phyloP scores from a whole-genome alignment of 2,113 vertebrate genomes.

The Marcusenius ussheri region DNA sequence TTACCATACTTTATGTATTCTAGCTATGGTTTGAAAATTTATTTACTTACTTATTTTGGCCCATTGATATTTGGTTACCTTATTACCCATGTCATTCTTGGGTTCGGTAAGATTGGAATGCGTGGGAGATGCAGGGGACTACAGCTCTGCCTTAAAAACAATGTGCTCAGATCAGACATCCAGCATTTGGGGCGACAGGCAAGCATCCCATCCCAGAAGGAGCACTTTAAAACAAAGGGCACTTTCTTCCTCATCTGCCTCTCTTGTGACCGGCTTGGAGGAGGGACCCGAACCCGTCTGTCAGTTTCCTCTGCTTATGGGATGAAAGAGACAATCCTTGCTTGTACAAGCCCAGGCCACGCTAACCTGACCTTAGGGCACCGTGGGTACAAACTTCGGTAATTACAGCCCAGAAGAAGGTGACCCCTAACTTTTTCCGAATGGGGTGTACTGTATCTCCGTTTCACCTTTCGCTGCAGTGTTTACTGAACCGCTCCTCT shows the following conservation, averaged over 20 bases:
- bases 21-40: not conserved
- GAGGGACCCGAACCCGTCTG: not conserved
- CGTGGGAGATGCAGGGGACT: not conserved
- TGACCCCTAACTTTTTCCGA: not conserved
- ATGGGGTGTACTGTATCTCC: not conserved
- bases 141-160: not conserved
- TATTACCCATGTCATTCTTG: not conserved
- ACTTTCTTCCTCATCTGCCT: constrained; percentile 48
- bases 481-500: not conserved
- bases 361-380: not conserved
- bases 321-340: constrained; percentile 15
- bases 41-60: not conserved
- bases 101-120: not conserved
- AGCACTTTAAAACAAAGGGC: constrained; percentile 58
- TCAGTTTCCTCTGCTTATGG: not conserved
- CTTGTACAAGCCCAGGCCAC: not conserved
- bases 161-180: not conserved
- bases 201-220: constrained; percentile 35
- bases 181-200: not conserved
- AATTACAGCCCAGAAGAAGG: not conserved
- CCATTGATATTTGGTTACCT: not conserved
- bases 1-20: not conserved
- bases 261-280: constrained; percentile 17
- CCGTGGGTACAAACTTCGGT: not conserved
- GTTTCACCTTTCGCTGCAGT: not conserved